These are phyloP conservation scores for Eremophila alpestris DNA, from an alignment of 2,797 vertebrate species.

Conservation along the genomic window DNA sequence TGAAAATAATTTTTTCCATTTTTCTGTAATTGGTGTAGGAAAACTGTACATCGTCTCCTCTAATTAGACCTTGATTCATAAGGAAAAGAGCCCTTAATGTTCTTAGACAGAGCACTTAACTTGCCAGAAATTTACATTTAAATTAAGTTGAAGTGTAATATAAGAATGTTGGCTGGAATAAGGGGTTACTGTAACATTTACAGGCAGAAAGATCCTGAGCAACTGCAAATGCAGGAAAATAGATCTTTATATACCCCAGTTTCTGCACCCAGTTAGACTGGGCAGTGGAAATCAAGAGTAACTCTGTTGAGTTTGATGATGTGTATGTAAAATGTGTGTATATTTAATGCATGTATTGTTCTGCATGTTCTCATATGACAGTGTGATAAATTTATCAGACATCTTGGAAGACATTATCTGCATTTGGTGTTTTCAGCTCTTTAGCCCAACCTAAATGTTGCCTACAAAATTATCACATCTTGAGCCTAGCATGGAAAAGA, in stretches of 20 bases:
- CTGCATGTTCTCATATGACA: neutral
- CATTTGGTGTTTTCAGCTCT: neutral
- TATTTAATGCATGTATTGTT: neutral
- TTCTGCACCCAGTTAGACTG: neutral
- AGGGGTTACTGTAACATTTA: constrained; percentile 73
- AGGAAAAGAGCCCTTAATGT: constrained; percentile 74
- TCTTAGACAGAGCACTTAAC: constrained; percentile 76
- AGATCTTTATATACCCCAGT: constrained; percentile 50
- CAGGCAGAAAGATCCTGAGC: constrained; percentile 48
- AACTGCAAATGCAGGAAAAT: constrained; percentile 67
- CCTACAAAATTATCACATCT: neutral
- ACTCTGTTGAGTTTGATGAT: neutral
- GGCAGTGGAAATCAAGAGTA: neutral
- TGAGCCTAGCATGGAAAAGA: neutral
- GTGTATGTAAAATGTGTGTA: neutral
- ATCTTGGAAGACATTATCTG: neutral
- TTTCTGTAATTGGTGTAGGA: constrained; percentile 72
- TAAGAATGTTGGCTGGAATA: constrained; percentile 71
- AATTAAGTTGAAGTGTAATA: constrained; percentile 79
- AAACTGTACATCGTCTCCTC: constrained; percentile 67
- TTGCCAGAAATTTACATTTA: constrained; percentile 83
- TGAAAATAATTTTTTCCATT: constrained; percentile 69
- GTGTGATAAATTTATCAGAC: neutral
- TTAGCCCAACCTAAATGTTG: neutral
- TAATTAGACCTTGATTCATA: constrained; percentile 78